Percentiles rank a stretch among this genome's conserved stretches.
These are phyloP conservation scores for Tragelaphus buxtoni DNA, from an alignment of 2,113 vertebrate genomes.

Conservation along the genomic window DNA sequence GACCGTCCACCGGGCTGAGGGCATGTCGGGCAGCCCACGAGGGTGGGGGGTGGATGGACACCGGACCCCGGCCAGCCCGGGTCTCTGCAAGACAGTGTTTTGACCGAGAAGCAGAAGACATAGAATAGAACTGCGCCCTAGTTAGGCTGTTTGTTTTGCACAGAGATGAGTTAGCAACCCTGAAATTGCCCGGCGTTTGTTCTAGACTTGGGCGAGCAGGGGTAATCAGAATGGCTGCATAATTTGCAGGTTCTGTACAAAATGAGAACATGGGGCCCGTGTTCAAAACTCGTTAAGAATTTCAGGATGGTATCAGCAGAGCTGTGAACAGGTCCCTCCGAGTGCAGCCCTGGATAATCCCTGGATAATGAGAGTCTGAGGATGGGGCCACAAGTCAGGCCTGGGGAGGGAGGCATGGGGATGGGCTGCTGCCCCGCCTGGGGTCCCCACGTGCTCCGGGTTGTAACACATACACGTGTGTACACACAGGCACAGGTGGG, in stretches of 20 bases:
- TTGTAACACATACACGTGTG: not conserved
- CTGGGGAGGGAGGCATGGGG: too few species aligned
- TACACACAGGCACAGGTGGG: rapidly evolving
- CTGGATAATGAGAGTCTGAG: rapidly evolving
- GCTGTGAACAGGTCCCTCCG: not conserved
- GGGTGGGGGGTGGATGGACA: not conserved
- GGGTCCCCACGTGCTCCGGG: rapidly evolving
- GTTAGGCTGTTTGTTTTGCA: not conserved
- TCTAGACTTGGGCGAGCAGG: not conserved
- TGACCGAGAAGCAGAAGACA: rapidly evolving
- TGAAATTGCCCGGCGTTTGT: not conserved
- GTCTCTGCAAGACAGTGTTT: not conserved
- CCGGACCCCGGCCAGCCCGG: not conserved
- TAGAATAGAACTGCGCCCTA: not conserved
- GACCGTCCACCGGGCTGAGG: not conserved
- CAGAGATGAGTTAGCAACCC: not conserved
- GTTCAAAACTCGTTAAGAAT: not conserved
- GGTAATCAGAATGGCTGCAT: not conserved
- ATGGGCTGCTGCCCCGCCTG: rapidly evolving
- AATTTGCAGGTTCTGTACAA: not conserved
- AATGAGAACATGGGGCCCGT: not conserved
- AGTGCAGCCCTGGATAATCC: not conserved
- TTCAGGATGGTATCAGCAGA: not conserved
- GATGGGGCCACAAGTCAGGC: not conserved
- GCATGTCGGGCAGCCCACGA: rapidly evolving